Evolutionary conservation across 2,888 invertebrate genomes (phyloP), one percentile per base, ranked within the genome.

Genomic region (Lycaena phlaeas): DNA sequence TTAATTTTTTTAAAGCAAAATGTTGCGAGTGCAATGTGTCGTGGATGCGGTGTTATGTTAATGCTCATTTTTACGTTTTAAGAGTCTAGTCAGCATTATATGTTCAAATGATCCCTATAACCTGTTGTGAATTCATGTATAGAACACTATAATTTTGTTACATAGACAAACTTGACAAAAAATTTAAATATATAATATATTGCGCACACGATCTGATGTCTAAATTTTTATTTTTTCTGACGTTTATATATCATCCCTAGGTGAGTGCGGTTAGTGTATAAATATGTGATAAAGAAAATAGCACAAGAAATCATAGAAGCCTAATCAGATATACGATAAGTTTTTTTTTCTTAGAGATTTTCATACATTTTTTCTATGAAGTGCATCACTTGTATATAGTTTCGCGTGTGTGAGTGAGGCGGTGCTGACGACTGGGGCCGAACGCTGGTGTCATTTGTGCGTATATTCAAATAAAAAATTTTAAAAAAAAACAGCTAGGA

Each of bases 31-130:
- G 56, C 59, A 53, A 41, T 55, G 59, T 49, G 41, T 58, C 57
- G 59, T 64, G 61, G 22, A 15, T 41, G 43, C 45, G 38, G 69
- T 72, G 59, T 76, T 75, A 74, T 79, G 66, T 78, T 76, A 82
- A 82, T 82, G 82, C 82, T 82, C 82, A 82, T 77, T 74, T 73
- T 71, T 78, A 75, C 62, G 67, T 77, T 78, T 72, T 78, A 81
- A 79, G 77, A 79, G 76, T 82, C 82, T 82, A 82, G 82, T 82
- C 82, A 82, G 71, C 74, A 68, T 72, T 76, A 41, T 42, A 71
- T 70, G 68, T 71, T 69, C 71, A 71, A 70, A 64, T 28, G 28
- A 18, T 26, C 25, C n/a, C 15, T 14, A 15, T 11, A 18, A 12
- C 14, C 26, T 17, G 30, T 15, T 39, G 30, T 30, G 39, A 31